Conservation (phyloP, 1,140 invertebrate species). For the Rhagoletis pomonella region DNA sequence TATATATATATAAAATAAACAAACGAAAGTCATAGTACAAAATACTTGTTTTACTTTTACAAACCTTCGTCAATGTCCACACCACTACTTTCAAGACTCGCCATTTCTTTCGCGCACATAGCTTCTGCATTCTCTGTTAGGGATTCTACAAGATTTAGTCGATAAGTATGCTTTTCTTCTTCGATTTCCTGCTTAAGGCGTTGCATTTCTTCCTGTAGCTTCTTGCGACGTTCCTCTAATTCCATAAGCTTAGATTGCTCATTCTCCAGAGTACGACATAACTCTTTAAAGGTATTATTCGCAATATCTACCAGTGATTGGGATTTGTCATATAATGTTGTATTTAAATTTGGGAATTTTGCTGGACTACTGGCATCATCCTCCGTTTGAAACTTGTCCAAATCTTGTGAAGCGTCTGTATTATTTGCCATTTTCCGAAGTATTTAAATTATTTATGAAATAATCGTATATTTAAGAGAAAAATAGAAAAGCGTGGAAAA, state of each 20-base stretch:
- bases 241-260: slow-evolving; percentile 55
- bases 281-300: slow-evolving; percentile 55
- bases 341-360: background rate
- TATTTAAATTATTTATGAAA: background rate
- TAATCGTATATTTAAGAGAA: background rate
- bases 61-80: background rate
- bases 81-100: background rate
- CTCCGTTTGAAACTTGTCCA: background rate
- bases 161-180: slow-evolving; percentile 52
- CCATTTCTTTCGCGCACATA: slow-evolving; percentile 3
- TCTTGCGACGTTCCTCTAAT: slow-evolving; percentile 54
- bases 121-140: slow-evolving; percentile 21
- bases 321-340: slow-evolving; percentile 6
- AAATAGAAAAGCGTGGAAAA: background rate
- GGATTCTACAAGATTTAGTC: slow-evolving; percentile 24
- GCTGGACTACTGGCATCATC: background rate
- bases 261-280: slow-evolving; percentile 54
- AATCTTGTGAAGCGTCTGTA: slow-evolving; percentile 3
- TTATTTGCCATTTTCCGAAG: background rate
- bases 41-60: background rate
- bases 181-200: slow-evolving; percentile 55
- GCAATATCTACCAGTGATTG: slow-evolving; percentile 77
- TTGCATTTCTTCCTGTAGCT: slow-evolving; percentile 56
- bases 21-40: background rate
- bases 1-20: background rate